Evolutionary conservation across 1,140 invertebrate species (phyloP), one percentile per base, ranked within the genome.

Genomic region (Proctacanthus coquilletti): DNA sequence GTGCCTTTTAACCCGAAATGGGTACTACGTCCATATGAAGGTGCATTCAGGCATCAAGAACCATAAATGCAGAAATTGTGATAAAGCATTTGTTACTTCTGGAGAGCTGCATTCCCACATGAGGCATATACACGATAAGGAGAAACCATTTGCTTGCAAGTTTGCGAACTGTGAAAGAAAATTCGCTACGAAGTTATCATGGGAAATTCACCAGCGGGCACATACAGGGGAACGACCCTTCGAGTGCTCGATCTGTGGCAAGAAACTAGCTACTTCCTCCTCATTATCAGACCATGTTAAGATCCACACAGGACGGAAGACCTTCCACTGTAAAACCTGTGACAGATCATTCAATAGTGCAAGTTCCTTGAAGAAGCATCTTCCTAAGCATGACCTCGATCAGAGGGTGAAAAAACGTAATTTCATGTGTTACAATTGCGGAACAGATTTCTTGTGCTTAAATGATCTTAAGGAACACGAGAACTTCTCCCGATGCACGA

Each of bases 171-270:
- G 45, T 33, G 30, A 21, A 13, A 31, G 45, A 36, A 32, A 42
- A 3, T 47, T 47, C 21, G 42, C 40, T 0, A 47, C 45, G 13
- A 45, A 45, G 17, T 23, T 44, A n/a, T 47, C 45, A 14, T 23
- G 44, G 9, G 36, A 45, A 21, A 47, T 41, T 2, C 45, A 47
- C 13, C 11, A 38, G 43, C 59, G 63, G 23, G 56, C 56, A 3
- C 68, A 70, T 40, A 68, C 64, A 1, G 65, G 72, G 2, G 72
- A 75, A 51, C 60, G 66, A 41, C 74, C 72, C 10, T 74, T 68
- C 49, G 55, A 55, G 37, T 77, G 74, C 50, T 9, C 23, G 13
- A 9, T 9, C 23, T 27, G 23, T 27, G 23, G 13, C 23, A 27
- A 27, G 13, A 8, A 13, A 13, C 23, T 27, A 13, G 23, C 23